phyloP scores from a whole-genome alignment of 2,797 vertebrate genomes.

The Eulemur coronatus region DNA sequence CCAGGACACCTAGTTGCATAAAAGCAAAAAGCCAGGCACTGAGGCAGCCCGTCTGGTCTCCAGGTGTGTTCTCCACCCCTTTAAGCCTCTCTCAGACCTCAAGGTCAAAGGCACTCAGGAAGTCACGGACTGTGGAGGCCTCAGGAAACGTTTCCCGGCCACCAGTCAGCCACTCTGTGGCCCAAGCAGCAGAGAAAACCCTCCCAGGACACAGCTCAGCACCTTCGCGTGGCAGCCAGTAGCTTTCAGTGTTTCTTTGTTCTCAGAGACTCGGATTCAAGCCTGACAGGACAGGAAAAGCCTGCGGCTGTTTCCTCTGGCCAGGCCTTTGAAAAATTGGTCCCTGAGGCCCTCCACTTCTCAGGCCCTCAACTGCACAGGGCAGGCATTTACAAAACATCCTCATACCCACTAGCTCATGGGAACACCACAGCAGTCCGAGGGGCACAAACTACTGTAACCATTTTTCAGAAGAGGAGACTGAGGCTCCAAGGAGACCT shows the following conservation, averaged over 20 bases:
- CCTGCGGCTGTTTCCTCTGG: not conserved
- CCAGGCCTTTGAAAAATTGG: not conserved
- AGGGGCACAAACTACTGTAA: not conserved
- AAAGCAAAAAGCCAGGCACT: not conserved
- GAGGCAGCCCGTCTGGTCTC: not conserved
- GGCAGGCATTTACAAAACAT: not conserved
- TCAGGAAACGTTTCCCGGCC: not conserved
- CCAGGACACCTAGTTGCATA: not conserved
- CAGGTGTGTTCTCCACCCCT: not conserved
- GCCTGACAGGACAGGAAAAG: not conserved
- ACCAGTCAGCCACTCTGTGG: not conserved
- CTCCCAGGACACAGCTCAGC: not conserved
- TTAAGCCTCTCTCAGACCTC: not conserved
- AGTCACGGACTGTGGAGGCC: not conserved
- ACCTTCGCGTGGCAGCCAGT: not conserved
- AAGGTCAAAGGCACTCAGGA: not conserved
- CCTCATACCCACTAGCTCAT: not conserved
- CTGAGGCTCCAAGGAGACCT: not conserved
- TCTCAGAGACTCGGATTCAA: not conserved
- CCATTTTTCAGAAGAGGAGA: slow-evolving; percentile 46
- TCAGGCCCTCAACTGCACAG: not conserved
- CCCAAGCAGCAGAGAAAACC: not conserved
- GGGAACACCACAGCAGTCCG: not conserved
- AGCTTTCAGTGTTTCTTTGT: not conserved
- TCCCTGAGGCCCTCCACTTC: not conserved